A percentile compares a stretch with the other conserved stretches of the same genome.
Conservation (phyloP, 1,140 invertebrate genomes). For the Adelges cooleyi region DNA sequence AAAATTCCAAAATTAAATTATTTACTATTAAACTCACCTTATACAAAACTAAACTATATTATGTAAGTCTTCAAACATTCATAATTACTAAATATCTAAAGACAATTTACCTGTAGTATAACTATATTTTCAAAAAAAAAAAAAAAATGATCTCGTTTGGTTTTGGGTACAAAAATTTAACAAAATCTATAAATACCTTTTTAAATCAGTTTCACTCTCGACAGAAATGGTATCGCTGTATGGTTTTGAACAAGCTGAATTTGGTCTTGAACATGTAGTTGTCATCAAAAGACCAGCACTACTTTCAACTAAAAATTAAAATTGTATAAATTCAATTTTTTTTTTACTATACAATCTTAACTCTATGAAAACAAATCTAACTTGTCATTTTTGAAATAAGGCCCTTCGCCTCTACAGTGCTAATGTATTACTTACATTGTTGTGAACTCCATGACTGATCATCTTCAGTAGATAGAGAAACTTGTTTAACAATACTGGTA, state of each 20-base stretch:
- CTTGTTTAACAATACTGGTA: conserved; percentile 18
- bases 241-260: conserved; percentile 19
- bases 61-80: too few species aligned
- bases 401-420: background rate
- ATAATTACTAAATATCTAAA: too few species aligned
- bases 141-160: too few species aligned
- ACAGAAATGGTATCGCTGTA: conserved; percentile 22
- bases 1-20: too few species aligned
- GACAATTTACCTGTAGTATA: too few species aligned
- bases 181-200: conserved; percentile 18
- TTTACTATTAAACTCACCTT: too few species aligned
- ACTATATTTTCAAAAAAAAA: too few species aligned
- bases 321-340: background rate
- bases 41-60: too few species aligned
- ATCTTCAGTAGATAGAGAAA: conserved; percentile 22
- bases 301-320: conserved; percentile 42
- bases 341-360: too few species aligned
- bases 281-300: conserved; percentile 50
- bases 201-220: conserved; percentile 21
- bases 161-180: too few species aligned
- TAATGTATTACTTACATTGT: conserved; percentile 10
- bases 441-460: conserved; percentile 22
- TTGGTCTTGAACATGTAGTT: conserved; percentile 26
- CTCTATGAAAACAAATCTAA: background rate
- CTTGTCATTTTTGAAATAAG: background rate